A percentile compares a stretch with the other conserved stretches of the same genome.
Conservation (phyloP, 2,113 vertebrate species). For the Mystacornis crossleyi region DNA sequence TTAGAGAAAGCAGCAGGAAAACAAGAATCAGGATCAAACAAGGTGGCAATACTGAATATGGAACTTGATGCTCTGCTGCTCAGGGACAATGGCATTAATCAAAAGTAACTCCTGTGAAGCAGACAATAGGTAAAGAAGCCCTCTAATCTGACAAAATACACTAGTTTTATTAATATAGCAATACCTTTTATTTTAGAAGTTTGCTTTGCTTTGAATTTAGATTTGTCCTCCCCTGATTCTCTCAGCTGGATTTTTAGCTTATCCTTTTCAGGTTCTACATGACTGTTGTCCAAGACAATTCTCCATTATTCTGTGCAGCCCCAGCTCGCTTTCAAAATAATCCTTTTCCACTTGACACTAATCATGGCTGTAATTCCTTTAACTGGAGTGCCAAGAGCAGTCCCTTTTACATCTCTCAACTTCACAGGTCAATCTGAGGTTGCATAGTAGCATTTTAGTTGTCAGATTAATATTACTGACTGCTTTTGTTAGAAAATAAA, state of each 20-base stretch:
- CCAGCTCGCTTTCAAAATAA: slow-evolving; percentile 74
- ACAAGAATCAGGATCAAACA: background rate
- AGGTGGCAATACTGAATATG: background rate
- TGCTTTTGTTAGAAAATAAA: background rate
- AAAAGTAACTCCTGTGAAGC: background rate
- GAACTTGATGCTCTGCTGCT: background rate
- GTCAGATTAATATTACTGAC: background rate
- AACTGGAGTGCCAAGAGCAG: slow-evolving; percentile 14
- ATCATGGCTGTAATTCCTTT: slow-evolving; percentile 55
- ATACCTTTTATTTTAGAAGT: background rate
- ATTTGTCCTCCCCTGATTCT: slow-evolving; percentile 63
- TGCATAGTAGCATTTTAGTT: background rate
- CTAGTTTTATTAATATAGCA: background rate
- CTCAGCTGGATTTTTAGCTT: slow-evolving; percentile 67
- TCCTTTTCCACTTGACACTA: slow-evolving; percentile 69
- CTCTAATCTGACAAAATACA: background rate
- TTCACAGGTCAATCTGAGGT: background rate
- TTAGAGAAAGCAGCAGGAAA: background rate
- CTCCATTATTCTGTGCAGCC: slow-evolving; percentile 69
- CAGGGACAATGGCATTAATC: background rate
- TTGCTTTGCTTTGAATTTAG: slow-evolving; percentile 71
- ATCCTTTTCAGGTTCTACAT: slow-evolving; percentile 56
- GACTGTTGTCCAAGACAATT: slow-evolving; percentile 44
- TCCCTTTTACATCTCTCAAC: background rate
- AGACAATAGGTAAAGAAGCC: background rate